Evolutionary conservation across 1,140 invertebrate species (phyloP).

Genomic region (Oreohelix idahoensis): DNA sequence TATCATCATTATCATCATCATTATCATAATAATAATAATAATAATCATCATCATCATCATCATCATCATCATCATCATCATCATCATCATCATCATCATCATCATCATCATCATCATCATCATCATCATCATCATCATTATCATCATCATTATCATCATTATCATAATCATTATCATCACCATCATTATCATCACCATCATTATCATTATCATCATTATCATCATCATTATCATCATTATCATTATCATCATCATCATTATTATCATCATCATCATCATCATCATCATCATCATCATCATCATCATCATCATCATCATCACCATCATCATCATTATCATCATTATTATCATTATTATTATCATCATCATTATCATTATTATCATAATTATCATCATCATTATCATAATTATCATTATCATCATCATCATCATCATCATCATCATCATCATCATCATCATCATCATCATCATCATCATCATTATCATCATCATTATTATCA

Average conservation of each 20-base stretch:
- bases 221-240: constrained; percentile 67
- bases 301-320: too few relatives aligned
- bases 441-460: too few relatives aligned
- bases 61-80: constrained; percentile 32
- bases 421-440: too few relatives aligned
- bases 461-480: too few relatives aligned
- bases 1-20: constrained; percentile 27
- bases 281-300: not conserved
- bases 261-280: not conserved
- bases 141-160: constrained; percentile 34
- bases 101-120: constrained; percentile 41
- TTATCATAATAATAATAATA: too few relatives aligned
- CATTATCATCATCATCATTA: not conserved
- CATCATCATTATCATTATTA: too few relatives aligned
- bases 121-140: constrained; percentile 46
- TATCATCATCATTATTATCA: too few relatives aligned
- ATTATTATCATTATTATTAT: too few relatives aligned
- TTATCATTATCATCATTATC: constrained; percentile 77
- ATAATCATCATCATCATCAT: too few relatives aligned
- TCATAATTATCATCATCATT: too few relatives aligned
- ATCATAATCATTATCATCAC: not conserved
- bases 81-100: constrained; percentile 42
- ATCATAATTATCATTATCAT: too few relatives aligned
- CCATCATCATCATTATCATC: too few relatives aligned
- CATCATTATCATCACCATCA: not conserved